phyloP scores from a whole-genome alignment of 2,797 vertebrate genomes.

The Acrossocheilus wenchowensis region DNA sequence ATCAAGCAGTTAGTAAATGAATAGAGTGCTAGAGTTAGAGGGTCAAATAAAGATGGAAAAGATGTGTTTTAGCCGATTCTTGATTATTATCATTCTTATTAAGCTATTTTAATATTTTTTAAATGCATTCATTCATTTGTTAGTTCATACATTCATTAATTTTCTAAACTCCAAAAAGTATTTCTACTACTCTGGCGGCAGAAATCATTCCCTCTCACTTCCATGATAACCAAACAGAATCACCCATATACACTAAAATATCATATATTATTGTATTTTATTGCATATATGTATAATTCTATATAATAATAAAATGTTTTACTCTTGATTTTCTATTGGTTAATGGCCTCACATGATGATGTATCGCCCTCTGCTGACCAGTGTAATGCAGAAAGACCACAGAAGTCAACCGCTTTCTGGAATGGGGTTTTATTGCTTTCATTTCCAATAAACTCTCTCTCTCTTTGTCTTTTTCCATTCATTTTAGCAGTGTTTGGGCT shows the following conservation, averaged over 20 bases:
- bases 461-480: conserved; percentile 63
- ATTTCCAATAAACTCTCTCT: conserved; percentile 75
- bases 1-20: neutral
- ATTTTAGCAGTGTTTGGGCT: conserved; percentile 59
- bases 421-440: conserved; percentile 81
- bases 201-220: neutral
- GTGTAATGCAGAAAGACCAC: neutral
- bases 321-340: neutral
- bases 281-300: neutral
- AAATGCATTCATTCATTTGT: neutral
- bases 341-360: neutral
- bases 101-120: neutral
- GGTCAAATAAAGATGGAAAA: neutral
- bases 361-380: neutral
- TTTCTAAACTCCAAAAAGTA: neutral
- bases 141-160: neutral
- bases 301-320: neutral
- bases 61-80: neutral
- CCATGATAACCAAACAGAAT: neutral
- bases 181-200: neutral
- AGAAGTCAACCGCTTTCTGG: conserved; percentile 57
- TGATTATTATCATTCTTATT: neutral
- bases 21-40: neutral
- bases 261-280: neutral
- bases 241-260: neutral